Evolutionary conservation across 92 coral and sea anemone species (phyloP), one percentile per base, ranked within the genome.

Genomic region (Parazoanthus atlanticus): DNA sequence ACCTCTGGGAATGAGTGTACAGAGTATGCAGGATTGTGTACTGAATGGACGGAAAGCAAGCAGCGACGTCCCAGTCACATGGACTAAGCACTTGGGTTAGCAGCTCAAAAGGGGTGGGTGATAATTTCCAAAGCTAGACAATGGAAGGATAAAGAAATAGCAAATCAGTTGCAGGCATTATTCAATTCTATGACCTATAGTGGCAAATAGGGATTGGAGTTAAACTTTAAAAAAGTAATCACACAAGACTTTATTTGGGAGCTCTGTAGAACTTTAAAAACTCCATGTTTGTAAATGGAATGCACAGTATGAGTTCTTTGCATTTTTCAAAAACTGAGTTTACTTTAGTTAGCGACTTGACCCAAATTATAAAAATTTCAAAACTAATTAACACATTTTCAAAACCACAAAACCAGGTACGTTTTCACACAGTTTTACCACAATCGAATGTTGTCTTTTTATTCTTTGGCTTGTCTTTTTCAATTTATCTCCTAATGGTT

Each of bases 1-100:
- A 96, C 98, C 98, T 96, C 82, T 96, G 98, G 77, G 94, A 92
- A 86, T 97, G 96, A 47, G 94, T 91, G 76, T 97, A 97, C 19
- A 97, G 83, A 29, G 97, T 94, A 88, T 96, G 98, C 69, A 95
- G 92, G 85, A 97, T 84, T 56, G 99, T 95, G 92, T 97, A 95
- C 91, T 97, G 99, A 61, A 97, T 92, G n/a, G 94, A 94, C 25
- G 99, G 98, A 77, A 90, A 96, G 85, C 94, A 93, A 17, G 94
- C 91, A 67, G 99, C 98, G 26, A 97, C 90, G 21, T 49, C 91
- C 99, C 99, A 97, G 31, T 95, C 97, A 80, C 96, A 91, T 6
- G 97, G 95, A 90, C 91, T 91, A n/a, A 95, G 91, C 72, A 91
- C 90, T 78, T 92, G 91, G 17, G 99, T 97, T 17, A 97, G 91